A percentile compares a stretch with the other conserved stretches of the same genome.
Conservation (phyloP, 1,140 invertebrate genomes). For the Neodiprion lecontei region DNA sequence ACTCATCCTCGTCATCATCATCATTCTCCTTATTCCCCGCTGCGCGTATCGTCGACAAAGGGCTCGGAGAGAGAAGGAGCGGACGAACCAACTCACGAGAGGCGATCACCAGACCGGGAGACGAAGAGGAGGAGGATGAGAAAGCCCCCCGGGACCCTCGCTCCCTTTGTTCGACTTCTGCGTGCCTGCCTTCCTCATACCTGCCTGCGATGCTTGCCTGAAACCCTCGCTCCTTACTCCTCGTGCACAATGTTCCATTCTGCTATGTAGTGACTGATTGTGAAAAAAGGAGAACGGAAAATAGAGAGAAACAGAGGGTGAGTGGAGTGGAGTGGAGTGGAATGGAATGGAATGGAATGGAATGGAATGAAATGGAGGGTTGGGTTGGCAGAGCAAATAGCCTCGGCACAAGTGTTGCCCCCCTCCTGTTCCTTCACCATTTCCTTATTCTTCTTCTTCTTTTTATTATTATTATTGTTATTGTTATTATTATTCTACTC, state of each 20-base stretch:
- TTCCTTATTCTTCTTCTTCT: too few relatives aligned
- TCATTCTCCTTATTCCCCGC: too few relatives aligned
- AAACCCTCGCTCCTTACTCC: not conserved
- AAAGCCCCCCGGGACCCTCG: not conserved
- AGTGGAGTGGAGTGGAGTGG: too few relatives aligned
- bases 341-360: too few relatives aligned
- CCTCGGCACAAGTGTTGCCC: not conserved
- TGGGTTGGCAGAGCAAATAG: not conserved
- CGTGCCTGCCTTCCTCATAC: not conserved
- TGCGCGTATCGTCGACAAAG: not conserved
- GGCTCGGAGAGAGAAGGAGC: not conserved
- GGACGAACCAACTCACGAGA: too few relatives aligned
- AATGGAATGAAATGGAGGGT: too few relatives aligned
- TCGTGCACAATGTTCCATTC: not conserved
- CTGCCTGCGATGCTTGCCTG: not conserved
- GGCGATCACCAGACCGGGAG: too few relatives aligned
- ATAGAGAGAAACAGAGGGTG: not conserved
- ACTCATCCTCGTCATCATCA: too few relatives aligned
- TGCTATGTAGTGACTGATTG: not conserved
- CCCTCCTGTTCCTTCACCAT: too few relatives aligned
- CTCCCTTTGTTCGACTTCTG: conserved; percentile 1
- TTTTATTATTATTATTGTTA: too few relatives aligned
- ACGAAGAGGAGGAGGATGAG: not conserved
- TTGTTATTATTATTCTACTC: too few relatives aligned
- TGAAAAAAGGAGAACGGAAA: not conserved